phyloP scores from a whole-genome alignment of 1,140 invertebrate species.

The Drosophila azteca region DNA sequence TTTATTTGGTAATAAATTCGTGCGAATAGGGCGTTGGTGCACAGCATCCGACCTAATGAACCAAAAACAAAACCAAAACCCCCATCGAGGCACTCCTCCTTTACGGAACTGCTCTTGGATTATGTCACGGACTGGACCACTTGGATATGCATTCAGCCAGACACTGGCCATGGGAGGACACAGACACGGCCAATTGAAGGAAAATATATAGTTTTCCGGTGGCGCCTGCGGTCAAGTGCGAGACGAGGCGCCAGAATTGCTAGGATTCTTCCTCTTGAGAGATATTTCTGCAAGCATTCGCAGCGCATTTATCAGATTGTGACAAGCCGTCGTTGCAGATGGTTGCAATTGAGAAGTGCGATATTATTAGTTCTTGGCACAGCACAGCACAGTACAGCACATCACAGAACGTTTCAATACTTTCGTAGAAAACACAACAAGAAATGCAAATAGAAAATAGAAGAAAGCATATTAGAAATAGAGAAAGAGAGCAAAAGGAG shows the following conservation, averaged over 20 bases:
- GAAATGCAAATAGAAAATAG: slow-evolving; percentile 19
- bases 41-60: slow-evolving; percentile 31
- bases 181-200: not conserved
- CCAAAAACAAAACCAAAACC: slow-evolving; percentile 28
- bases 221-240: slow-evolving; percentile 56
- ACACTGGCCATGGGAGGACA: not conserved
- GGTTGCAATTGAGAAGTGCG: slow-evolving; percentile 49
- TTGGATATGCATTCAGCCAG: not conserved
- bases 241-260: slow-evolving; percentile 41
- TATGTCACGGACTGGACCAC: slow-evolving; percentile 23
- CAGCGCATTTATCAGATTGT: slow-evolving; percentile 59
- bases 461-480: slow-evolving; percentile 27
- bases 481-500: too few species aligned
- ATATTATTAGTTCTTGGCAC: slow-evolving; percentile 46
- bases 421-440: slow-evolving; percentile 6
- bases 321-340: slow-evolving; percentile 56
- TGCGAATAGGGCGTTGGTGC: slow-evolving; percentile 51
- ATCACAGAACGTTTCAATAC: not conserved
- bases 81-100: slow-evolving; percentile 20
- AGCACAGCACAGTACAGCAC: not conserved
- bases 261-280: slow-evolving; percentile 39
- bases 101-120: slow-evolving; percentile 17
- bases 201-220: slow-evolving; percentile 23
- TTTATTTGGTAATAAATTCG: slow-evolving; percentile 73
- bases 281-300: slow-evolving; percentile 37